A percentile compares a stretch with the other conserved stretches of the same genome.
Evolutionary conservation across 1,140 invertebrate genomes (phyloP).

Genomic region (Trichomalopsis sarcophagae): DNA sequence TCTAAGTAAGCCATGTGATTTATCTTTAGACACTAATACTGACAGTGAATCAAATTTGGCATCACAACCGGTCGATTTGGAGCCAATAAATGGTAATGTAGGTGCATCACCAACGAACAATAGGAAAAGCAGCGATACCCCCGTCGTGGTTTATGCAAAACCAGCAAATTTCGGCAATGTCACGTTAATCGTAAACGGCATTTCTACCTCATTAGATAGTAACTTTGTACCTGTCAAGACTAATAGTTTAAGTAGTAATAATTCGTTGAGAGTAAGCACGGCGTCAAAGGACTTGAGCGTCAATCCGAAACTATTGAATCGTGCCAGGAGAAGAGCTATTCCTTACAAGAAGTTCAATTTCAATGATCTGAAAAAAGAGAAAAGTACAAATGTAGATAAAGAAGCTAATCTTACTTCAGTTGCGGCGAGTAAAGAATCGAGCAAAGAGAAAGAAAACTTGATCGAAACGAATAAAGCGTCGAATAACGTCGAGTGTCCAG

Average conservation of each 20-base stretch:
- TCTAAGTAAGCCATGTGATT: neutral
- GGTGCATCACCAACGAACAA: neutral
- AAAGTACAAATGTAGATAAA: slow-evolving; percentile 15
- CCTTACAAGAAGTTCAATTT: slow-evolving; percentile 34
- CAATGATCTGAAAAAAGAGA: neutral
- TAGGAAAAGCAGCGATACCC: neutral
- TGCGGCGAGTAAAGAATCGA: neutral
- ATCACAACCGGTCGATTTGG: slow-evolving; percentile 1
- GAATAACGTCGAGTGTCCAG: neutral
- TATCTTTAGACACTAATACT: slow-evolving; percentile 16
- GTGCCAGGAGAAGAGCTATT: neutral
- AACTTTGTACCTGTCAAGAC: neutral
- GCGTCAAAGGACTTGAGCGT: neutral
- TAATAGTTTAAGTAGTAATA: neutral
- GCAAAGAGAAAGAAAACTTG: neutral
- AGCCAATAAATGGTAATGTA: slow-evolving; percentile 26
- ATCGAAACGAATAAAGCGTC: neutral
- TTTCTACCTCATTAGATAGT: slow-evolving; percentile 16
- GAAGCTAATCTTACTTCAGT: neutral
- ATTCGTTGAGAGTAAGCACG: neutral
- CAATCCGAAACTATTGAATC: neutral
- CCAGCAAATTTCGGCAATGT: neutral
- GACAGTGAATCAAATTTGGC: neutral
- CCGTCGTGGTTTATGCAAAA: neutral
- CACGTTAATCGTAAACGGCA: neutral